Percentiles rank a stretch among this genome's conserved stretches.
phyloP scores from a whole-genome alignment of 2,797 vertebrate species.

The Silurus aristotelis region DNA sequence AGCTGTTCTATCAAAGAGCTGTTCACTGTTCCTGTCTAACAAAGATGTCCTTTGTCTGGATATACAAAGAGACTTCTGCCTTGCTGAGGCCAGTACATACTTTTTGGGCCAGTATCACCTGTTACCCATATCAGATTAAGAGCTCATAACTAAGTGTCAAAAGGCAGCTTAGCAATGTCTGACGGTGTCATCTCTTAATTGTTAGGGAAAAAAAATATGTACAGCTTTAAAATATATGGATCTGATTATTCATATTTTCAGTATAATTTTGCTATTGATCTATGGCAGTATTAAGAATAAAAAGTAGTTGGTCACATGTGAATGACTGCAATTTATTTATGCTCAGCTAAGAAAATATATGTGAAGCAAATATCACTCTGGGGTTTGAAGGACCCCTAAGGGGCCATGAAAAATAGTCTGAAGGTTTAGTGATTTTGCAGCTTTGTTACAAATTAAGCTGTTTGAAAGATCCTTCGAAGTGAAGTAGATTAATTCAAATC shows the following conservation, averaged over 20 bases:
- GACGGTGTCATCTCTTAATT: slow-evolving; percentile 48
- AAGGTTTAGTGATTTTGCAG: neutral
- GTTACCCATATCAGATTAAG: slow-evolving; percentile 57
- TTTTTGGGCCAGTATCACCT: slow-evolving; percentile 56
- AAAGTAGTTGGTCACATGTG: neutral
- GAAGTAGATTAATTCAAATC: neutral
- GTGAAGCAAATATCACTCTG: neutral
- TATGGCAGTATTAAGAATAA: neutral
- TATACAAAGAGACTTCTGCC: slow-evolving; percentile 45
- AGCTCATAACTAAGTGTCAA: slow-evolving; percentile 60
- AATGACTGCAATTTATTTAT: neutral
- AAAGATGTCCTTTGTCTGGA: slow-evolving; percentile 47
- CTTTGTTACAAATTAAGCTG: neutral
- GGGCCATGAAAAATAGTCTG: neutral
- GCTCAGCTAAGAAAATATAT: neutral
- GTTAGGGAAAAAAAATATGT: neutral
- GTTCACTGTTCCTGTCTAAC: slow-evolving; percentile 56
- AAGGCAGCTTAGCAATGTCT: slow-evolving; percentile 61
- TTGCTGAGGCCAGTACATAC: slow-evolving; percentile 53
- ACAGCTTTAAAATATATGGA: neutral
- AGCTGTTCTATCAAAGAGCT: slow-evolving; percentile 24
- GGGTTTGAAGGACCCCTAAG: neutral
- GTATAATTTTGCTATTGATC: neutral
- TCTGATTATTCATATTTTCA: neutral
- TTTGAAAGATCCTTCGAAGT: neutral